These are phyloP conservation scores for Passer domesticus DNA, from an alignment of 2,113 vertebrate species.

Conservation along the genomic window DNA sequence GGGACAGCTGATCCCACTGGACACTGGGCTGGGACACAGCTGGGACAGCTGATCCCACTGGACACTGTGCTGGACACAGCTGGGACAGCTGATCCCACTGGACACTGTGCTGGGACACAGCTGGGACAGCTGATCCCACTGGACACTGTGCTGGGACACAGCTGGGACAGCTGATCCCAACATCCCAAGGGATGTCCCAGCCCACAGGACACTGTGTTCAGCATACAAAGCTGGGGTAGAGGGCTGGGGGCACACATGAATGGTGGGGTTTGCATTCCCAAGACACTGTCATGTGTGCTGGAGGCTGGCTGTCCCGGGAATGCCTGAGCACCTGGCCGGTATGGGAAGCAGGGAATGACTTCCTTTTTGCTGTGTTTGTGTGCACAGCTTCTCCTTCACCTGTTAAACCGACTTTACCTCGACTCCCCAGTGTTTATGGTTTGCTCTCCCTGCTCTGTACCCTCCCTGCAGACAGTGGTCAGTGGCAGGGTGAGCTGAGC, in stretches of 20 bases:
- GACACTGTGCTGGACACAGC: too few relatives aligned
- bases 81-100: too few relatives aligned
- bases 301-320: neutral
- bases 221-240: neutral
- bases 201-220: neutral
- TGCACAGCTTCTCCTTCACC: neutral
- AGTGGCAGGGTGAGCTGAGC: neutral
- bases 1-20: too few relatives aligned
- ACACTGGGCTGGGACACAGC: too few relatives aligned
- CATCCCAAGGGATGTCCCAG: neutral
- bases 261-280: neutral
- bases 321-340: neutral
- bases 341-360: neutral
- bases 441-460: neutral
- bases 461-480: rapidly evolving
- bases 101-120: too few relatives aligned
- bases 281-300: rapidly evolving
- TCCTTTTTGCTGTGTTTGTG: neutral
- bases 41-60: too few relatives aligned
- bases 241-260: too few relatives aligned
- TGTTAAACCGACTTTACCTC: neutral
- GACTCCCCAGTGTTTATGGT: rapidly evolving
- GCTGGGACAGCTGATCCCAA: neutral
- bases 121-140: too few relatives aligned
- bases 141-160: too few relatives aligned